Conservation (phyloP, 2,888 invertebrate species). For the Mechanitis mazaeus region DNA sequence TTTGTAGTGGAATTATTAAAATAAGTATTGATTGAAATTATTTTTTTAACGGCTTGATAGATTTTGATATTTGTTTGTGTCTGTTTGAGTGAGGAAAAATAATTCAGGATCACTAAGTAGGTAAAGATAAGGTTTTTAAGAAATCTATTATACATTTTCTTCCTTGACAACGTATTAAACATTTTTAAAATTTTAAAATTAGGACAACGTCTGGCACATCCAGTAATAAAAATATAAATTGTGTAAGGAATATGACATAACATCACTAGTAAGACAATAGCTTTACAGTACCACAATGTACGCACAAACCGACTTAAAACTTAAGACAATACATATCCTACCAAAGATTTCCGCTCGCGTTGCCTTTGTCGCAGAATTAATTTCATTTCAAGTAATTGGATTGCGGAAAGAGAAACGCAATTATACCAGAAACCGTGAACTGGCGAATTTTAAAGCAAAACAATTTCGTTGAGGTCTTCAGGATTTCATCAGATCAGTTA, state of each 20-base stretch:
- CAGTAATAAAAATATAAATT: neutral
- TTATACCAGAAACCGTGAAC: constrained; percentile 30
- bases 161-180: too few relatives aligned
- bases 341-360: constrained; percentile 21
- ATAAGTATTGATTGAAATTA: too few relatives aligned
- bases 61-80: too few relatives aligned
- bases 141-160: too few relatives aligned
- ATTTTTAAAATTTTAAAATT: too few relatives aligned
- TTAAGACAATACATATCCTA: neutral
- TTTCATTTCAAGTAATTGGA: constrained; percentile 41
- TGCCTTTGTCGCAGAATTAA: constrained; percentile 41
- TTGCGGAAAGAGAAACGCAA: constrained; percentile 38
- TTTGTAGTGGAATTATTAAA: too few relatives aligned
- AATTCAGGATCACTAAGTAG: too few relatives aligned
- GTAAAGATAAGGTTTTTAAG: too few relatives aligned
- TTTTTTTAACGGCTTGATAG: too few relatives aligned
- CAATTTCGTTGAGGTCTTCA: constrained; percentile 2
- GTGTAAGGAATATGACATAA: neutral
- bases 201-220: too few relatives aligned
- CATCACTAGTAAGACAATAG: neutral
- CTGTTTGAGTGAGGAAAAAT: too few relatives aligned
- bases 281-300: neutral
- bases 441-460: constrained; percentile 20
- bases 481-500: neutral
- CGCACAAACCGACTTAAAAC: neutral